These are phyloP conservation scores for Brachionus rotundiformis DNA, from an alignment of 1,140 invertebrate genomes.

Conservation along the genomic window DNA sequence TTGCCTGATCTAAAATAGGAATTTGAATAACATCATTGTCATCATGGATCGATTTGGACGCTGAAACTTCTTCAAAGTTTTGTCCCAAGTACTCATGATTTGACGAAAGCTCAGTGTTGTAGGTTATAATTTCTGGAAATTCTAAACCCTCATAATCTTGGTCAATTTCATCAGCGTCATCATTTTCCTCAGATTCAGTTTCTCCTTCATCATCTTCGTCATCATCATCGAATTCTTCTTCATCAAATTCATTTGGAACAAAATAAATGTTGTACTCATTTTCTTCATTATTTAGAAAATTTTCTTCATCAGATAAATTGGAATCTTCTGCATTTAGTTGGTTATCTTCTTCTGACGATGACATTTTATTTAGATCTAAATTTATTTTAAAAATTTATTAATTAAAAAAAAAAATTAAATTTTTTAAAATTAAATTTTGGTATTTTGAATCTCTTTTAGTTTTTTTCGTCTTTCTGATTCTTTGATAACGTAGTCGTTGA, in stretches of 20 bases:
- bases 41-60: not conserved
- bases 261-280: conserved; percentile 29
- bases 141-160: conserved; percentile 8
- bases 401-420: conserved; percentile 2
- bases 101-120: conserved; percentile 29
- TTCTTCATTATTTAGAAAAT: not conserved
- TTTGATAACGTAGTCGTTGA: conserved; percentile 9
- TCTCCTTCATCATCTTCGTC: conserved; percentile 19
- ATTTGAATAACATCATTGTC: conserved; percentile 13
- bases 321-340: not conserved
- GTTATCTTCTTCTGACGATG: conserved; percentile 14
- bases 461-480: conserved; percentile 32
- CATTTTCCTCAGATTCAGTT: not conserved
- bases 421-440: conserved; percentile 40
- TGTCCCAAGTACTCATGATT: conserved; percentile 32
- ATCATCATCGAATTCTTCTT: not conserved
- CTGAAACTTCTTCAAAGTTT: conserved; percentile 35
- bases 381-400: not conserved
- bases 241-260: not conserved
- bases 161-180: not conserved
- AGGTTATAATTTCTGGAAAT: not conserved
- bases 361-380: conserved; percentile 38
- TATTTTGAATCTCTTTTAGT: not conserved
- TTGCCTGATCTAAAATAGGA: conserved; percentile 6
- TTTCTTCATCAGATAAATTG: not conserved